A percentile compares a stretch with the other conserved stretches of the same genome.
phyloP scores from a whole-genome alignment of 2,888 invertebrate species.

The Acanthococcus lagerstroemiae region DNA sequence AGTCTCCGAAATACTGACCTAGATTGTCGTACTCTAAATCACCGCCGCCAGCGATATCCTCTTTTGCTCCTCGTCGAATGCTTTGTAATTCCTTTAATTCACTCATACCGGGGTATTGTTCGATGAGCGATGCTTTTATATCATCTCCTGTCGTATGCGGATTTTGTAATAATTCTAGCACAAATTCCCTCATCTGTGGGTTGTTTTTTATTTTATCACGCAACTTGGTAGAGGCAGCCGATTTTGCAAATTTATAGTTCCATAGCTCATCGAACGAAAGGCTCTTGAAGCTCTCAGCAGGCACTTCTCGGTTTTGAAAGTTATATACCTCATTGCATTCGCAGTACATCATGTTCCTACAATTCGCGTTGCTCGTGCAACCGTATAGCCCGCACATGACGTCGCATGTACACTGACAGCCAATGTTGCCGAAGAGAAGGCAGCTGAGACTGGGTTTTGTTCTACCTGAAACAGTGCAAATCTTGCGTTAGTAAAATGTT shows the following conservation, averaged over 20 bases:
- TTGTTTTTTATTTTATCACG: background rate
- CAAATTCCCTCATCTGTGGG: background rate
- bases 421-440: conserved; percentile 1
- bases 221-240: background rate
- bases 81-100: background rate
- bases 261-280: background rate
- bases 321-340: conserved; percentile 6
- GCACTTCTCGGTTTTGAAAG: background rate
- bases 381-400: conserved; percentile 3
- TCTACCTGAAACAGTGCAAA: too few relatives aligned
- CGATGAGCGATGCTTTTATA: background rate
- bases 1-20: background rate
- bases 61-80: background rate
- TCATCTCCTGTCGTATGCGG: conserved; percentile 2
- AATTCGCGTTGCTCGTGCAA: background rate
- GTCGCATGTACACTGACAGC: background rate
- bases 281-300: background rate
- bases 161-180: background rate
- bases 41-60: background rate
- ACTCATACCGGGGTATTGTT: background rate
- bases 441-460: conserved; percentile 3
- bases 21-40: background rate
- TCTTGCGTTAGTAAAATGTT: too few relatives aligned
- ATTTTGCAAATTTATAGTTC: background rate
- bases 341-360: conserved; percentile 4